Conservation (phyloP, 2,113 vertebrate species). For the Epinephelus cyanopodus region DNA sequence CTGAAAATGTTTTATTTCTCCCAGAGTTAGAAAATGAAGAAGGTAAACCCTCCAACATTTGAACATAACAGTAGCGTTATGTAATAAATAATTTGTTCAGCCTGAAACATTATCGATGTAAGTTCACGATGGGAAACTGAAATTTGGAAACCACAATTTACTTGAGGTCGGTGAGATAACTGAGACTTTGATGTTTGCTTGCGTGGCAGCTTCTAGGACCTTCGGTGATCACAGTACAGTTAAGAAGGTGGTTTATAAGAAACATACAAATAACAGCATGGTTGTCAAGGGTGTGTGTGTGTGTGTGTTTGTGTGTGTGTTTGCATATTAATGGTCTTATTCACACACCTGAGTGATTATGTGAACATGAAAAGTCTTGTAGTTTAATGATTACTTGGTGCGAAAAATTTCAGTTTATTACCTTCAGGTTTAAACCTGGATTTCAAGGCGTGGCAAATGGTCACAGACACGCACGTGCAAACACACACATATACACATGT, state of each 20-base stretch:
- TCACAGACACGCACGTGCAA: not conserved
- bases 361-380: not conserved
- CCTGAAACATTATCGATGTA: not conserved
- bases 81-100: not conserved
- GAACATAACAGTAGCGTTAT: not conserved
- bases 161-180: not conserved
- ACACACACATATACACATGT: not conserved
- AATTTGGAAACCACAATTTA: not conserved
- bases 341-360: conserved; percentile 4
- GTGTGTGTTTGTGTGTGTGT: not conserved
- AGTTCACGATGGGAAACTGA: not conserved
- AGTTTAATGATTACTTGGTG: not conserved
- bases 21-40: not conserved
- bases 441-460: not conserved
- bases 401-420: not conserved
- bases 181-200: not conserved
- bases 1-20: not conserved
- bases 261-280: not conserved
- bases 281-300: conserved; percentile 26
- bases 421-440: conserved; percentile 1
- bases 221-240: not conserved
- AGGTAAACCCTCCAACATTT: not conserved
- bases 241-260: not conserved
- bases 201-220: not conserved
- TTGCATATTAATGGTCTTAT: not conserved